Conservation (phyloP, 92 coral and sea anemone genomes). For the Paragorgia papillata region DNA sequence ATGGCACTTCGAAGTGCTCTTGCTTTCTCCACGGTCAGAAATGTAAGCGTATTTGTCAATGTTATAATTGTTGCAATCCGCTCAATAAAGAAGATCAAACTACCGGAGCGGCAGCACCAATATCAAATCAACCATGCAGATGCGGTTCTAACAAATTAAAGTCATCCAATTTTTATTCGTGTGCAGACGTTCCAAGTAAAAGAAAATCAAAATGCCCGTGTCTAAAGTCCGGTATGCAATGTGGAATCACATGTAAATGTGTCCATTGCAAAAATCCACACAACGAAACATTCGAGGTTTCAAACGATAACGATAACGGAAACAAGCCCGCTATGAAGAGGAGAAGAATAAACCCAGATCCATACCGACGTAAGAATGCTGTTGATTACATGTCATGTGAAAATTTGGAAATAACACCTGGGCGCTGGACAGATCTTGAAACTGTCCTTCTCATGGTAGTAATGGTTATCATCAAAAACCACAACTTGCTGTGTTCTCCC, state of each 20-base stretch:
- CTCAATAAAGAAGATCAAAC: slow-evolving; percentile 16
- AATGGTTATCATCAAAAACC: background rate
- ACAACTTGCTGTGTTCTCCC: background rate
- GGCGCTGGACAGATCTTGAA: slow-evolving; percentile 41
- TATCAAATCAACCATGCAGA: background rate
- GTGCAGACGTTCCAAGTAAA: slow-evolving; percentile 16
- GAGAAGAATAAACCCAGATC: slow-evolving; percentile 20
- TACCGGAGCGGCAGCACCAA: no score
- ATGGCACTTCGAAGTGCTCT: no score
- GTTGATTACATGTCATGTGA: slow-evolving; percentile 2
- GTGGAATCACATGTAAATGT: slow-evolving; percentile 26
- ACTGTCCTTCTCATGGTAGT: slow-evolving; percentile 22
- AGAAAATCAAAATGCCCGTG: slow-evolving; percentile 42
- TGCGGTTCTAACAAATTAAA: slow-evolving; percentile 3
- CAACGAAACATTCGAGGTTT: slow-evolving; percentile 8
- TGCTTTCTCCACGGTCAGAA: background rate
- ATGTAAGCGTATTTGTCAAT: slow-evolving; percentile 16
- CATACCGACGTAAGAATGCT: slow-evolving; percentile 16
- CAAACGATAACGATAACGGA: background rate
- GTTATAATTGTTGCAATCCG: slow-evolving; percentile 34
- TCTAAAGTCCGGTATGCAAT: slow-evolving; percentile 17
- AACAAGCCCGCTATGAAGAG: slow-evolving; percentile 6
- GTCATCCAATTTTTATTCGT: background rate
- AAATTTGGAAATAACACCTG: slow-evolving; percentile 24
- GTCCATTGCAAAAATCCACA: slow-evolving; percentile 33